phyloP scores from a whole-genome alignment of 2,113 vertebrate species.

The Takifugu bimaculatus region DNA sequence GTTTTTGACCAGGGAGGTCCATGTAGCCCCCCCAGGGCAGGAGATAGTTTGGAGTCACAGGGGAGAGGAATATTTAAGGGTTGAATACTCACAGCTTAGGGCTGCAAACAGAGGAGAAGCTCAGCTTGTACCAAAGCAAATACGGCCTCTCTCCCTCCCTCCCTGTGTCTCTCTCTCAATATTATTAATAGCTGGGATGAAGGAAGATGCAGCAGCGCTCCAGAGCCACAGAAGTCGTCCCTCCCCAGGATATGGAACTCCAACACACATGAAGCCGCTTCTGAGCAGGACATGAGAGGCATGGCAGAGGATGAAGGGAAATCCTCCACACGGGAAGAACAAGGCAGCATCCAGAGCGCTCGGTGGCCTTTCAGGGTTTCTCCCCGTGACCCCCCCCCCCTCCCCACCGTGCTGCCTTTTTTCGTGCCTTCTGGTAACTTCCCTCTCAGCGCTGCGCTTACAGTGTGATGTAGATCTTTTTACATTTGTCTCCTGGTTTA shows the following conservation, averaged over 20 bases:
- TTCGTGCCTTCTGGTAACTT: constrained; percentile 71
- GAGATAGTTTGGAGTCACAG: constrained; percentile 56
- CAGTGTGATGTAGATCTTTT: constrained; percentile 68
- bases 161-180: constrained; percentile 39
- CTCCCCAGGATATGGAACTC: constrained; percentile 76
- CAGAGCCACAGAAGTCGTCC: constrained; percentile 62
- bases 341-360: constrained; percentile 57
- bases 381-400: constrained; percentile 59
- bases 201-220: constrained; percentile 43
- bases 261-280: constrained; percentile 73
- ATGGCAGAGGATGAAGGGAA: constrained; percentile 78
- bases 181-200: constrained; percentile 71
- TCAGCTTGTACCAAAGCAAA: constrained; percentile 62
- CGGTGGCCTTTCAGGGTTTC: constrained; percentile 71
- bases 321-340: constrained; percentile 67
- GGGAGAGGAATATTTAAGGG: constrained; percentile 70
- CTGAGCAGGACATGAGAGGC: constrained; percentile 74
- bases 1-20: constrained; percentile 66
- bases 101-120: constrained; percentile 64
- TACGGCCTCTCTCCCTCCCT: constrained; percentile 42
- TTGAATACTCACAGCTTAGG: constrained; percentile 67
- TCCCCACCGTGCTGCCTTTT: constrained; percentile 46
- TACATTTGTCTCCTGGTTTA: constrained; percentile 69
- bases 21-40: constrained; percentile 61
- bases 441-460: constrained; percentile 46